A percentile compares a stretch with the other conserved stretches of the same genome.
Conservation (phyloP, 2,797 vertebrate genomes). For the Acomys russatus region DNA sequence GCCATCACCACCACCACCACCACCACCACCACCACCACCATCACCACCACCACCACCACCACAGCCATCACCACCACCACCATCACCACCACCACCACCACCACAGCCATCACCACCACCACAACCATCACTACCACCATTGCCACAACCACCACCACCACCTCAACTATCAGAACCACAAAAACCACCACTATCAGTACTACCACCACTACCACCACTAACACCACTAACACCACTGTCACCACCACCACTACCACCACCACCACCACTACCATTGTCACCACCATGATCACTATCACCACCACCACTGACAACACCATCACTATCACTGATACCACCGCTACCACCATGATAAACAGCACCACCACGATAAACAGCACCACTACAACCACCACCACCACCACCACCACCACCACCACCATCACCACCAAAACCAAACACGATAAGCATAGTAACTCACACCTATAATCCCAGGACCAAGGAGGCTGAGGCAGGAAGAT, state of each 20-base stretch:
- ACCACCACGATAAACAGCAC: not conserved
- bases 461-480: not conserved
- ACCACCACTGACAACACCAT: not conserved
- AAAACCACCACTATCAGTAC: not conserved
- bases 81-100: not conserved
- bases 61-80: not conserved
- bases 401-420: not conserved
- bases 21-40: not conserved
- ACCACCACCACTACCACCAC: accelerated
- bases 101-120: not conserved
- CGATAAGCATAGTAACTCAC: not conserved
- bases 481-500: not conserved
- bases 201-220: not conserved
- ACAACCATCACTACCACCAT: not conserved
- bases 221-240: too few relatives aligned
- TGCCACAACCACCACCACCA: not conserved
- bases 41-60: not conserved
- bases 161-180: too few relatives aligned
- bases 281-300: too few relatives aligned
- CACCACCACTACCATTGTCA: not conserved
- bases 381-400: too few relatives aligned
- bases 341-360: not conserved
- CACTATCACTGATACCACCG: not conserved
- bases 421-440: not conserved
- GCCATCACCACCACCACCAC: too few relatives aligned